Evolutionary conservation across 2,888 invertebrate species (phyloP), one percentile per base, ranked within the genome.

Genomic region (Lithodes maja): DNA sequence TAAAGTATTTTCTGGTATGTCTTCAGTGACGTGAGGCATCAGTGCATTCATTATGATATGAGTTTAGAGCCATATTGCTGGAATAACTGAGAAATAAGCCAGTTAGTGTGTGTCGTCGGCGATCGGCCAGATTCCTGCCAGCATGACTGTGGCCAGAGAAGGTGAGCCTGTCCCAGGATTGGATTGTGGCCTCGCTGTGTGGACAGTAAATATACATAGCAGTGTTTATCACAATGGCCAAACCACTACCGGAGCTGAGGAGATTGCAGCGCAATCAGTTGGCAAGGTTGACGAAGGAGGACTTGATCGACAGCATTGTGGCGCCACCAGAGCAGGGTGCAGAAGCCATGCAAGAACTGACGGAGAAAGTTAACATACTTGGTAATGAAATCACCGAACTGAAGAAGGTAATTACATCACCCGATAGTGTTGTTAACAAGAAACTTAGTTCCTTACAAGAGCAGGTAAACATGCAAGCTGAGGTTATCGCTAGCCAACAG

Each of bases 391-490:
- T 74, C 5, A 3, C 74, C 9, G 74, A 74, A 17, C 12, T 83
- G 7, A 52, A 55, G 52, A 9, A 5, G 50, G 74, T 54, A 15
- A 53, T 83, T n/a, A 75, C 83, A 9, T 50, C 74, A 50, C 54
- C 83, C 7, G 83, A 52, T 9, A 83, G 83, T 50, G 12, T n/a
- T 49, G 49, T 77, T 17, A 77, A 68, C 69, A 77, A 54, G 15
- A 75, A 17, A 5, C 15, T 84, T 17, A 52, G 53, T 15, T 53
- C 53, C 5, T 12, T 84, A 71, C 61, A 84, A 49, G 61, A 1
- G 15, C 75, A 84, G 17, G 69, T 84, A 74, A 61, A 33, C 1
- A 77, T 2, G 54, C 84, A 81, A 61, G 83, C 69, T 17, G 74
- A 75, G 17, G 15, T 75, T 9, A 75, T 84, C 17, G 33, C 50